Conservation (phyloP, 1,140 invertebrate species). For the Frieseomelitta varia region DNA sequence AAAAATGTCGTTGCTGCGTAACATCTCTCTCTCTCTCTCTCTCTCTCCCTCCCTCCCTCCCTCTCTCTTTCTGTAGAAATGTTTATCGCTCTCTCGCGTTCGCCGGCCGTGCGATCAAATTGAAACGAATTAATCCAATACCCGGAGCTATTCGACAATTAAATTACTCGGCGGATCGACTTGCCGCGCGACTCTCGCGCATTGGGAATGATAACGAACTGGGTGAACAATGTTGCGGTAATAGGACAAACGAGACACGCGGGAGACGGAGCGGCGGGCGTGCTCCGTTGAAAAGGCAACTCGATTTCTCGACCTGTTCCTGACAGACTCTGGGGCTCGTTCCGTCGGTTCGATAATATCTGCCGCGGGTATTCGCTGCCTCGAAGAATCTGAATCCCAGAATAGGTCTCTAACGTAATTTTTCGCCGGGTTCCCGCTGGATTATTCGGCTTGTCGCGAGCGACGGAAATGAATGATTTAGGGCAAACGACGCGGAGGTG, state of each 20-base stretch:
- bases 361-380: not conserved
- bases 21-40: no score
- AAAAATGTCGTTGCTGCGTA: not conserved
- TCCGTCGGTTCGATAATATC: constrained; percentile 1
- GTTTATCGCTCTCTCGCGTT: not conserved
- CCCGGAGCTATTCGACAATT: not conserved
- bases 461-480: constrained; percentile 45
- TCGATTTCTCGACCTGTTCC: not conserved
- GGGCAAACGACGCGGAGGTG: no score
- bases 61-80: not conserved
- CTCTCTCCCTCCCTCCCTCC: no score
- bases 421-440: not conserved
- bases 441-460: not conserved
- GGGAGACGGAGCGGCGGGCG: not conserved
- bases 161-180: not conserved
- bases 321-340: not conserved
- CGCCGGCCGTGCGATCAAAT: not conserved
- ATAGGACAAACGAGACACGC: constrained; percentile 12
- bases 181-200: not conserved
- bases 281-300: not conserved
- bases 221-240: not conserved
- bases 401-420: constrained; percentile 17
- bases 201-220: not conserved
- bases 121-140: not conserved
- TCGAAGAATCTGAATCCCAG: constrained; percentile 24